Base-by-base conservation (phyloP, 2,113 vertebrate species). In the Leiothrix lutea region DNA sequence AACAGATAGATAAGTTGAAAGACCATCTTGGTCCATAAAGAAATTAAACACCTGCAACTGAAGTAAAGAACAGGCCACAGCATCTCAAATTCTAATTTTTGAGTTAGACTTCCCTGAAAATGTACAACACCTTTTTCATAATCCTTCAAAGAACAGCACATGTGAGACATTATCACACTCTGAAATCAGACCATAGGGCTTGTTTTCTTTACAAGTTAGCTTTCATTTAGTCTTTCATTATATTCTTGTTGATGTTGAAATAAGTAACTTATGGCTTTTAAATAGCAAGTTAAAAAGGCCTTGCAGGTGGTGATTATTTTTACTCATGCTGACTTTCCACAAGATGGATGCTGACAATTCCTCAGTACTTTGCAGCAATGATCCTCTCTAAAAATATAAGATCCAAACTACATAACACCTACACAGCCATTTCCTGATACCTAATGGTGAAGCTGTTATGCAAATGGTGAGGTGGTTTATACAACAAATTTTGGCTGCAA, bases 251-350 rank as follows among this genome's bases (percentile, higher is more conserved):
- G 26, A 65, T 31, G 4, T 65, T 24, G 2, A 85, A 65, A 60
- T 50, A 70, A 70, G 26, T 26, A 64, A 15, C 9, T 13, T 31
- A n/a, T 73, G 70, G 31, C 26, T 90, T 93, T 95, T 60, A 82
- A 60, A 75, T 24, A 74, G 21, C 53, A 72, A 86, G 57, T 72
- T 90, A 13, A 24, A 45, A 57, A 28, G 48, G 10, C 25, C 20
- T 86, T 80, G 36, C 72, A 86, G 67, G 48, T 86, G 56, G n/a
- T 22, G 10, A 33, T 80, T 90, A 88, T 85, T 93, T 94, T 95
- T 67, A 79, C 5, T 85, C 48, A 13, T 47, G 14, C n/a, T 90
- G 54, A 22, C 24, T 75, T 50, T 75, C 48, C 64, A 47, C 28
- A 51, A 61, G 44, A 70, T 8, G 77, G 24, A 61, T 56, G 12